phyloP scores from a whole-genome alignment of 2,888 invertebrate genomes.

The Andrena marginata region DNA sequence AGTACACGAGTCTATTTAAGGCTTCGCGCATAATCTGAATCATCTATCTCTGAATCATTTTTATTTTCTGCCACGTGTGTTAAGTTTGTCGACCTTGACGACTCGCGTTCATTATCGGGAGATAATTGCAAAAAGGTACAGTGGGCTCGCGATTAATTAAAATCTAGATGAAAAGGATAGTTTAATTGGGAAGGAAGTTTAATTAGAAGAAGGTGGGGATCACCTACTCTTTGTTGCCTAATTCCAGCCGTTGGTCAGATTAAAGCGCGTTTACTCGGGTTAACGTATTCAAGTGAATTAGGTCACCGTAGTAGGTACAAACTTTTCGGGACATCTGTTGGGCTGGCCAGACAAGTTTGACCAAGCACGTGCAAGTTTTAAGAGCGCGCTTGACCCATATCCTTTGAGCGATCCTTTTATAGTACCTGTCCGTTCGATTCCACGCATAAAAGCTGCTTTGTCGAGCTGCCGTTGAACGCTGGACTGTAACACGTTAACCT shows the following conservation, averaged over 20 bases:
- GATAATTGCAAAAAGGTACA: background rate
- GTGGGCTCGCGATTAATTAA: background rate
- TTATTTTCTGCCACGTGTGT: background rate
- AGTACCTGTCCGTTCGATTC: background rate
- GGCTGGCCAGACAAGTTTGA: slow-evolving; percentile 16
- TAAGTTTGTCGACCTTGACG: too few relatives aligned
- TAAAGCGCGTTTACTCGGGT: slow-evolving; percentile 32
- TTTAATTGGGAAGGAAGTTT: background rate
- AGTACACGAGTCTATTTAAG: background rate
- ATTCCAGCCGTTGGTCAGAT: background rate
- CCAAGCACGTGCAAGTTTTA: slow-evolving; percentile 51
- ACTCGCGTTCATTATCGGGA: background rate
- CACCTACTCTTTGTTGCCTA: background rate
- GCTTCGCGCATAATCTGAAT: background rate
- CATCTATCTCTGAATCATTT: background rate
- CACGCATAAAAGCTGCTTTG: background rate
- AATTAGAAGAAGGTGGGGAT: background rate
- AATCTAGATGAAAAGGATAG: background rate
- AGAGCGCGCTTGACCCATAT: slow-evolving; percentile 44
- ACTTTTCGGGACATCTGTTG: slow-evolving; percentile 39
- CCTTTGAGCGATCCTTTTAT: slow-evolving; percentile 20
- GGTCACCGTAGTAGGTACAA: slow-evolving; percentile 18
- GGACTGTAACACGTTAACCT: too few relatives aligned
- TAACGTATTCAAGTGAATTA: slow-evolving; percentile 23
- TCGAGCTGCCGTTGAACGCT: background rate